phyloP scores from a whole-genome alignment of 2,113 vertebrate species.

The Nannobrachium achirus region DNA sequence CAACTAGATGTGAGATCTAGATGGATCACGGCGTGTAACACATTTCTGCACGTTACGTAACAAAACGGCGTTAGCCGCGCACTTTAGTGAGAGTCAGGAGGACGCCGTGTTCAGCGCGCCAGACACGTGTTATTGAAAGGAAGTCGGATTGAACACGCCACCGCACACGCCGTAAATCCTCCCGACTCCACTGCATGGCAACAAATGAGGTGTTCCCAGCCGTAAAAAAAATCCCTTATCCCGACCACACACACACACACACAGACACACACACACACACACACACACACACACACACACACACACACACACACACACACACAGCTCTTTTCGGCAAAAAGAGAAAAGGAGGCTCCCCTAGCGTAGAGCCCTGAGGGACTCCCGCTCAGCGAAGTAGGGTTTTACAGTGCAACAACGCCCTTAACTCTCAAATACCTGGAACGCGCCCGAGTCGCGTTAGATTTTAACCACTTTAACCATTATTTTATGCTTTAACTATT shows the following conservation, averaged over 20 bases:
- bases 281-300: background rate
- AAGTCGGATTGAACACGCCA: conserved; percentile 17
- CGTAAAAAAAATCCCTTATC: conserved; percentile 29
- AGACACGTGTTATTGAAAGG: conserved; percentile 5
- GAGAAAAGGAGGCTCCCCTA: too few species aligned
- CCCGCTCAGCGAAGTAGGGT: too few species aligned
- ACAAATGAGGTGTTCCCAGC: conserved; percentile 12
- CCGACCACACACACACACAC: conserved; percentile 24
- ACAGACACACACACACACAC: background rate
- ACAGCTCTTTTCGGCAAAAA: too few species aligned
- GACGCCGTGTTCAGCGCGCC: conserved; percentile 36
- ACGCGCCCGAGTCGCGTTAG: too few species aligned
- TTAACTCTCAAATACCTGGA: too few species aligned
- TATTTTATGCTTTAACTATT: too few species aligned
- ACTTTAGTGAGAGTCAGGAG: conserved; percentile 3
- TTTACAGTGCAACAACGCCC: too few species aligned
- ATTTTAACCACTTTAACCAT: too few species aligned
- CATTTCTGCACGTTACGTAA: background rate
- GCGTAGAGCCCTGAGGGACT: too few species aligned
- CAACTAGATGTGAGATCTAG: too few species aligned
- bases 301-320: background rate
- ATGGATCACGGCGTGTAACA: background rate
- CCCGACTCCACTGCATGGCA: background rate
- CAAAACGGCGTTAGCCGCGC: too few species aligned
- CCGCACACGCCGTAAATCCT: conserved; percentile 29